Conservation (phyloP, 1,140 invertebrate species). For the Nasonia longicornis region DNA sequence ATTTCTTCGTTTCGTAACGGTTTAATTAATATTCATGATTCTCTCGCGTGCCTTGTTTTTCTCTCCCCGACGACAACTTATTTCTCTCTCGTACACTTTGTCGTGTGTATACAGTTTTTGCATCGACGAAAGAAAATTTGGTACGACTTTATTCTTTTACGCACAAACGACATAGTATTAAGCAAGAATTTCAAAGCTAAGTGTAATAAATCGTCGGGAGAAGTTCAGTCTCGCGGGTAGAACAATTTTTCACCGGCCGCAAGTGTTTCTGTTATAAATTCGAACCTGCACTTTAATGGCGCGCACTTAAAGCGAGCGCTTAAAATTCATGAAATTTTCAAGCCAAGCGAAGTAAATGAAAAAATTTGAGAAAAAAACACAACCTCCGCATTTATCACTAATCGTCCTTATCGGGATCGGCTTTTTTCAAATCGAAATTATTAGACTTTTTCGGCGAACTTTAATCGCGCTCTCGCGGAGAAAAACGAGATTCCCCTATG, state of each 20-base stretch:
- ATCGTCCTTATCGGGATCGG: not conserved
- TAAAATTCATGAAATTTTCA: slow-evolving; percentile 16
- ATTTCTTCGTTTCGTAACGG: not conserved
- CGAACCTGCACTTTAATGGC: slow-evolving; percentile 1
- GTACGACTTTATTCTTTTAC: too few species aligned
- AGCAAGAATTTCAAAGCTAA: not conserved
- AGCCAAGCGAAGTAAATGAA: not conserved
- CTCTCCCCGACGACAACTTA: not conserved
- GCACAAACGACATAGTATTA: too few species aligned
- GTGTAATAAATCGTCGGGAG: not conserved
- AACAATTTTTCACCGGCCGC: not conserved
- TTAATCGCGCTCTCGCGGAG: not conserved
- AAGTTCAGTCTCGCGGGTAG: not conserved
- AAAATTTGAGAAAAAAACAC: not conserved
- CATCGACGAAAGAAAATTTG: too few species aligned
- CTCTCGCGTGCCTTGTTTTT: too few species aligned
- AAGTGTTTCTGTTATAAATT: slow-evolving; percentile 5
- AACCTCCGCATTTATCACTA: not conserved
- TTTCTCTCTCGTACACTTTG: not conserved
- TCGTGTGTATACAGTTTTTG: too few species aligned
- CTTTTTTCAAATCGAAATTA: not conserved
- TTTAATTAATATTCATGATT: not conserved
- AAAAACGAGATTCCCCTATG: not conserved
- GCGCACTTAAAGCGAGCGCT: not conserved
- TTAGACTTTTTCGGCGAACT: not conserved